Evolutionary conservation across 2,797 vertebrate genomes (phyloP).

Genomic region (Esox lucius): DNA sequence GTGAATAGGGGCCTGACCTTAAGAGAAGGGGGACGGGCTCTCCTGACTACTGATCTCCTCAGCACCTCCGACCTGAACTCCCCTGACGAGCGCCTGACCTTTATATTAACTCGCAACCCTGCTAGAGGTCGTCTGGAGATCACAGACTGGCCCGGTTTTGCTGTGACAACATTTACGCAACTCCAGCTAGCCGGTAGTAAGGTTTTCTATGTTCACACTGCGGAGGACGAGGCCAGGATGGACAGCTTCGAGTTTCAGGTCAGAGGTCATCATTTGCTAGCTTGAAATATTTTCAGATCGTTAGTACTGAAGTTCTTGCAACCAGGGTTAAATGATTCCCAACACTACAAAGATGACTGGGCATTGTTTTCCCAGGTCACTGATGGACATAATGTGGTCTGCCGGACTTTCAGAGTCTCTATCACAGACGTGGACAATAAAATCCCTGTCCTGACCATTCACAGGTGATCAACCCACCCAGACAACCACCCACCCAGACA

Average conservation of each 20-base stretch:
- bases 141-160: constrained; percentile 62
- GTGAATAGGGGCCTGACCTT: constrained; percentile 73
- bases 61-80: constrained; percentile 60
- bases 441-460: constrained; percentile 70
- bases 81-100: constrained; percentile 55
- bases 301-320: too few species aligned
- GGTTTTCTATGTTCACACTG: constrained; percentile 70
- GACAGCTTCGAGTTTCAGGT: constrained; percentile 74
- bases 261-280: background rate
- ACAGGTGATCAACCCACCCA: constrained; percentile 21
- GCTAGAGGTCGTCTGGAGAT: constrained; percentile 69
- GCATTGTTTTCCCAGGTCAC: constrained; percentile 33
- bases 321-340: too few species aligned
- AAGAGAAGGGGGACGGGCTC: constrained; percentile 69
- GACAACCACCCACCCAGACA: background rate
- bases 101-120: constrained; percentile 68
- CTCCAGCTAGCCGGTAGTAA: constrained; percentile 66
- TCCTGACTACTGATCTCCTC: constrained; percentile 59
- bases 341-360: too few species aligned
- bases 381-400: constrained; percentile 67
- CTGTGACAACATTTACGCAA: constrained; percentile 59
- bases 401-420: constrained; percentile 68
- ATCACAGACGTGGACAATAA: constrained; percentile 73
- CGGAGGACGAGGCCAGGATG: constrained; percentile 70
- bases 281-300: background rate